These are phyloP conservation scores for Penaeus monodon DNA, from an alignment of 2,888 invertebrate genomes.

Conservation along the genomic window DNA sequence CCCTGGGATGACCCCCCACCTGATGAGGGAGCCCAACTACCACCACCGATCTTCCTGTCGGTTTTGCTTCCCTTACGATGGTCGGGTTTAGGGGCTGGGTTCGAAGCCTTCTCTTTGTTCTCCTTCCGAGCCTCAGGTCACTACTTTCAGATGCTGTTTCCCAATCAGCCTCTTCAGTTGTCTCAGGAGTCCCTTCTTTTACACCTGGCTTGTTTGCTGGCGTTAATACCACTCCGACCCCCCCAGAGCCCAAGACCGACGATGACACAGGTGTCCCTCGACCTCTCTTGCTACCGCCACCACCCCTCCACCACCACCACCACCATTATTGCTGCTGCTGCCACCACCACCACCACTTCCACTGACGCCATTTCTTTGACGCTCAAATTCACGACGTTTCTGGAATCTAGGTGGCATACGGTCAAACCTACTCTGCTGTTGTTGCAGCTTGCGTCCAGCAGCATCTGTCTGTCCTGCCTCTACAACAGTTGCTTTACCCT, in stretches of 20 bases:
- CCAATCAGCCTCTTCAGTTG: conserved; percentile 73
- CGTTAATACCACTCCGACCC: conserved; percentile 20
- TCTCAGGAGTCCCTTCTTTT: conserved; percentile 62
- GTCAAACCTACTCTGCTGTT: conserved; percentile 62
- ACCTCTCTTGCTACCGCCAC: conserved; percentile 52
- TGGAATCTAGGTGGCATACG: conserved; percentile 66
- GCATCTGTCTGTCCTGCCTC: conserved; percentile 29
- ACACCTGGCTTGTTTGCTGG: conserved; percentile 14
- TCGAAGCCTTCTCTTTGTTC: conserved; percentile 62
- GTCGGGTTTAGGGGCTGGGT: conserved; percentile 63
- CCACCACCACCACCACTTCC: conserved; percentile 59
- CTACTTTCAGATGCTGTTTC: conserved; percentile 86
- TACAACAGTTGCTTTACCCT: conserved; percentile 34
- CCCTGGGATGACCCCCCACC: conserved; percentile 56
- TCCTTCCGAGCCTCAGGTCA: conserved; percentile 70
- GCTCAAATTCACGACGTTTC: conserved; percentile 66
- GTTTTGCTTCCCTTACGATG: conserved; percentile 44
- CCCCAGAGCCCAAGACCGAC: conserved; percentile 24
- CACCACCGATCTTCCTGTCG: conserved; percentile 29
- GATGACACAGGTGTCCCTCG: conserved; percentile 37
- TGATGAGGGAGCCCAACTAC: conserved; percentile 48
- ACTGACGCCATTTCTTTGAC: conserved; percentile 68
- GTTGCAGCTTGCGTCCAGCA: conserved; percentile 43
- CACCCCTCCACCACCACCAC: conserved; percentile 51
- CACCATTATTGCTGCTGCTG: conserved; percentile 45